These are phyloP conservation scores for Promerops cafer DNA, from an alignment of 2,113 vertebrate genomes.

Conservation along the genomic window DNA sequence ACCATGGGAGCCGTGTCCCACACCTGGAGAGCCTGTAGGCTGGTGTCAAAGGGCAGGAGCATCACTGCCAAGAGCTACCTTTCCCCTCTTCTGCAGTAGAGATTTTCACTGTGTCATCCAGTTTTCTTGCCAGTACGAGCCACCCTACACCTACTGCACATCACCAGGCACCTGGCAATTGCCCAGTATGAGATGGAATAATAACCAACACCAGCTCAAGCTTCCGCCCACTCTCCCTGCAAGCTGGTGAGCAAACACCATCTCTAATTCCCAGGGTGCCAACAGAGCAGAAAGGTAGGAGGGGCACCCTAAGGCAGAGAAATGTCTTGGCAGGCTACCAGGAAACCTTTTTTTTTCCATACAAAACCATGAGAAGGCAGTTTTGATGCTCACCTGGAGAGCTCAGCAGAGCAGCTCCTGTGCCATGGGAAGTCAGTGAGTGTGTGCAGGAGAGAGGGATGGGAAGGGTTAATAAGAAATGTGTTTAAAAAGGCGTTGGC, in stretches of 20 bases:
- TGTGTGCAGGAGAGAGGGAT: background rate
- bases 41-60: background rate
- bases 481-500: background rate
- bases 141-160: background rate
- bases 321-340: background rate
- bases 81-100: background rate
- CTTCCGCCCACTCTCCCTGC: background rate
- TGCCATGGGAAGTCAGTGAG: accelerated
- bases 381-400: background rate
- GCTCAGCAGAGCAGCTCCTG: background rate
- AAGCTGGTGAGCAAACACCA: background rate
- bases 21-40: background rate
- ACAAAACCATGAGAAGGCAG: background rate
- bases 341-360: background rate
- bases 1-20: accelerated
- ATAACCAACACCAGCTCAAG: background rate
- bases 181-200: background rate
- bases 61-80: background rate
- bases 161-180: background rate
- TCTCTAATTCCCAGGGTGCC: background rate
- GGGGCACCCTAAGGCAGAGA: background rate
- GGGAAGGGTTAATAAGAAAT: background rate
- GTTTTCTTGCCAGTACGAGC: background rate
- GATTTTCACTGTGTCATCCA: background rate
- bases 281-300: background rate